Conservation (phyloP, 2,797 vertebrate genomes). For the Discoglossus pictus region DNA sequence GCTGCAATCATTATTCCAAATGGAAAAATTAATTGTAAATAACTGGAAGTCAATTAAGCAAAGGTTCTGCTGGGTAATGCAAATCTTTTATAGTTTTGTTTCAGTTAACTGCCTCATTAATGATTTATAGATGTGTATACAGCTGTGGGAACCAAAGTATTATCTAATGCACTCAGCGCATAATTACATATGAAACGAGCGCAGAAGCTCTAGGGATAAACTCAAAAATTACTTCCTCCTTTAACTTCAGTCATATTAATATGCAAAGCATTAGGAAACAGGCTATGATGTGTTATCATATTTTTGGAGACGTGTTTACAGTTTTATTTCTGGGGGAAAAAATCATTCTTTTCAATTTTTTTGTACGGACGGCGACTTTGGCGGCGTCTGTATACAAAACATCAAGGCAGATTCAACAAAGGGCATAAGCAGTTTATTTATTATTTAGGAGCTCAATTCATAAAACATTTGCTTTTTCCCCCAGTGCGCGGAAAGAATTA, state of each 20-base stretch:
- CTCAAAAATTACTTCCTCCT: slow-evolving; percentile 68
- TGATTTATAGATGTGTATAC: slow-evolving; percentile 77
- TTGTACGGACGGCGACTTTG: slow-evolving; percentile 22
- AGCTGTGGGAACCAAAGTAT: slow-evolving; percentile 72
- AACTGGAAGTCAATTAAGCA: slow-evolving; percentile 75
- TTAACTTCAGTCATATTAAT: slow-evolving; percentile 69
- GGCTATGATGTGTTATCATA: slow-evolving; percentile 58
- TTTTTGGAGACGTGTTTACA: slow-evolving; percentile 19
- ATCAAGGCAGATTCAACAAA: slow-evolving; percentile 51
- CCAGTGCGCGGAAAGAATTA: slow-evolving; percentile 41
- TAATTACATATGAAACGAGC: slow-evolving; percentile 75
- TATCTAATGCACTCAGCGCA: slow-evolving; percentile 74
- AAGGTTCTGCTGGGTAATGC: slow-evolving; percentile 68
- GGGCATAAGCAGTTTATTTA: slow-evolving; percentile 54
- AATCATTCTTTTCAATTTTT: slow-evolving; percentile 23
- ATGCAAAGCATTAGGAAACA: slow-evolving; percentile 63
- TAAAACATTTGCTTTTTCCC: slow-evolving; percentile 55
- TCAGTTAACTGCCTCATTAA: slow-evolving; percentile 78
- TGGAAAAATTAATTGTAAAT: slow-evolving; percentile 78
- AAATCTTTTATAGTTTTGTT: slow-evolving; percentile 78
- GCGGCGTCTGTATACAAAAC: slow-evolving; percentile 40
- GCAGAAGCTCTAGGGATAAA: slow-evolving; percentile 65
- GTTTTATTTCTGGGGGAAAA: slow-evolving; percentile 44
- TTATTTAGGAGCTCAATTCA: slow-evolving; percentile 59
- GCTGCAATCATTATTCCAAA: slow-evolving; percentile 71